phyloP scores from a whole-genome alignment of 2,797 vertebrate genomes.

The Gadopsis bispinosus region DNA sequence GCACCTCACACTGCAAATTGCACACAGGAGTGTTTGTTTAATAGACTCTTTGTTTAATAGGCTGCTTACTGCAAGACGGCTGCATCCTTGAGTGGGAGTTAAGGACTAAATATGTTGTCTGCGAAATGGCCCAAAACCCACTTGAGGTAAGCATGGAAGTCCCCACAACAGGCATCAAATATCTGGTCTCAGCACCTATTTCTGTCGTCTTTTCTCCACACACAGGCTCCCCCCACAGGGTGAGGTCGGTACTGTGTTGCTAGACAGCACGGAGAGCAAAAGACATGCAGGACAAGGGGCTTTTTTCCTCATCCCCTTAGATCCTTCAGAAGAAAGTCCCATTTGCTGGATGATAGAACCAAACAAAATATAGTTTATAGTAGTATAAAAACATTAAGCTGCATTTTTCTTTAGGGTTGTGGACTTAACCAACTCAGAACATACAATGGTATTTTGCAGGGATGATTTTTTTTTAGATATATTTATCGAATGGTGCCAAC shows the following conservation, averaged over 20 bases:
- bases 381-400: not conserved
- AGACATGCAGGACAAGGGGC: conserved; percentile 23
- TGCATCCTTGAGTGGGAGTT: conserved; percentile 80
- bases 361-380: conserved; percentile 11
- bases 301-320: not conserved
- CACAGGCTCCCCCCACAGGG: conserved; percentile 84
- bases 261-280: conserved; percentile 62
- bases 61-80: conserved; percentile 72
- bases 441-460: not conserved
- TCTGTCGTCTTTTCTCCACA: conserved; percentile 66
- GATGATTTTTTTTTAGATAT: conserved; percentile 2
- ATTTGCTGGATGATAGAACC: not conserved
- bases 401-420: not conserved
- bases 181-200: conserved; percentile 66
- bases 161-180: conserved; percentile 74
- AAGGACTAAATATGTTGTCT: conserved; percentile 79
- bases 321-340: conserved; percentile 13
- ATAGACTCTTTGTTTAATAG: conserved; percentile 62
- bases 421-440: not conserved
- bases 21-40: conserved; percentile 81
- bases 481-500: conserved; percentile 1
- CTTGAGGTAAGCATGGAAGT: conserved; percentile 83
- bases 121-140: conserved; percentile 81
- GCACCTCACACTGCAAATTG: conserved; percentile 75
- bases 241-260: conserved; percentile 62